A percentile compares a stretch with the other conserved stretches of the same genome.
These are phyloP conservation scores for Drosophila fulvimacula DNA, from an alignment of 2,888 invertebrate species.

Conservation along the genomic window DNA sequence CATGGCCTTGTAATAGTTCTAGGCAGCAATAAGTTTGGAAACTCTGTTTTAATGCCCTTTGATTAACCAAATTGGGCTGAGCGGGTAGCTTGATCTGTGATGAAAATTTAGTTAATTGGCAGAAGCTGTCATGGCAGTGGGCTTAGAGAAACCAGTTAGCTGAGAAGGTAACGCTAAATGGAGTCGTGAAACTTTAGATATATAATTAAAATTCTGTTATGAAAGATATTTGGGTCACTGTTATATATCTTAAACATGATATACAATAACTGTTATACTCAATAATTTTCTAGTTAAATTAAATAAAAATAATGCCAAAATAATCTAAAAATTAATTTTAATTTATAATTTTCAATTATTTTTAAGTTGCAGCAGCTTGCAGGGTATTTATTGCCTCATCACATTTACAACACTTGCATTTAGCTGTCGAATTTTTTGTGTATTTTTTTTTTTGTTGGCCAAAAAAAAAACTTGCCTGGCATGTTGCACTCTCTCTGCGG, in stretches of 20 bases:
- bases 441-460: constrained; percentile 26
- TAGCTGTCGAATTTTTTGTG: constrained; percentile 18
- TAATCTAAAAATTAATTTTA: background rate
- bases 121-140: background rate
- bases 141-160: background rate
- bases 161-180: background rate
- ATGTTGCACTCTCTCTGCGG: constrained; percentile 58
- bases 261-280: background rate
- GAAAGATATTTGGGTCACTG: background rate
- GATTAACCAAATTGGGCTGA: background rate
- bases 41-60: constrained; percentile 21
- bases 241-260: background rate
- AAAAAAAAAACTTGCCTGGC: constrained; percentile 35
- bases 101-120: background rate
- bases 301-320: background rate
- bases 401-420: background rate
- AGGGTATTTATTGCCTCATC: constrained; percentile 17
- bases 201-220: background rate
- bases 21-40: constrained; percentile 30
- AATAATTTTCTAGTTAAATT: background rate
- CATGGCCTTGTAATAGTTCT: constrained; percentile 74
- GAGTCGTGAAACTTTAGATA: background rate
- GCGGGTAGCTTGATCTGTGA: background rate
- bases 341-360: background rate
- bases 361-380: background rate